Evolutionary conservation across 2,888 invertebrate genomes (phyloP), one percentile per base, ranked within the genome.

Genomic region (Drosophila mettleri): DNA sequence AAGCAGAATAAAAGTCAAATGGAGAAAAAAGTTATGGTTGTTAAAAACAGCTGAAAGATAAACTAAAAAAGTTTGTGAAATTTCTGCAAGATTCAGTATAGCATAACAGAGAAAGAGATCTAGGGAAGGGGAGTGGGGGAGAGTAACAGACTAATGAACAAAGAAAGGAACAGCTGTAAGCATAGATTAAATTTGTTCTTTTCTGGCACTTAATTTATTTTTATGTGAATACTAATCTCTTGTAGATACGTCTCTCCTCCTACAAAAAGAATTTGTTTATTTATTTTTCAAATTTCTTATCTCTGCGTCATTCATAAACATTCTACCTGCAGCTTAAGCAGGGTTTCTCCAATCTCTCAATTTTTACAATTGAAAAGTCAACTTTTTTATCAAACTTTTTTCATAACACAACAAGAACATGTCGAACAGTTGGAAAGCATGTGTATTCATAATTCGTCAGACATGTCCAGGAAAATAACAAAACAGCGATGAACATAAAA

Each of bases 371-470:
- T 1, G 41, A 64, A 20, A 24, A 8, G n/a, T 10, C 34, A 18
- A 62, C 36, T 69, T 45, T 48, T 24, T 6, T n/a, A 20, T 27
- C 10, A 4, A 49, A 41, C 38, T 41, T 49, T 49, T 39, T 41
- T 16, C 2, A 27, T 3, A 29, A 45, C 45, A 29, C 10, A 9
- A 20, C 53, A 20, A 33, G 39, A 34, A 22, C 7, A 27, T 51
- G 73, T 60, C 31, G 16, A 49, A 58, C 14, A 61, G 52, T 49
- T 48, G 39, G 27, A 14, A 45, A 58, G 75, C 72, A 72, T 68
- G 66, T 65, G 71, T 71, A 74, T 52, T 78, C 55, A 60, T 55
- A 60, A 43, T 64, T 64, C 57, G 61, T 69, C 60, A 63, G 52
- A 67, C 69, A 72, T 48, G 59, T 62, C 69, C 69, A n/a, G 8